A percentile compares a stretch with the other conserved stretches of the same genome.
These are phyloP conservation scores for Neoarius graeffei DNA, from an alignment of 2,113 vertebrate species.

Conservation along the genomic window DNA sequence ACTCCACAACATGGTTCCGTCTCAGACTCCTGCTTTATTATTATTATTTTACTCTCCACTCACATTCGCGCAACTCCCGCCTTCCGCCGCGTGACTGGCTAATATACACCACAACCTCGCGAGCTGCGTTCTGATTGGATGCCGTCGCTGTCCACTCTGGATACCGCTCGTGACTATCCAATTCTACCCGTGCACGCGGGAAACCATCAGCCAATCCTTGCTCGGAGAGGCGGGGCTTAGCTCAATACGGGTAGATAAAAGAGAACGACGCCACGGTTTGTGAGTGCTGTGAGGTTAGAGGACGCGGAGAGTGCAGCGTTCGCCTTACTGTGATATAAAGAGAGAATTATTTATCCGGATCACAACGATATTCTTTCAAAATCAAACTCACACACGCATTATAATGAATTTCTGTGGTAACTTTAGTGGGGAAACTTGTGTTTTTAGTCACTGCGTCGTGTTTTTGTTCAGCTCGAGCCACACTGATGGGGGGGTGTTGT, in stretches of 20 bases:
- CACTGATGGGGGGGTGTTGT: too few relatives aligned
- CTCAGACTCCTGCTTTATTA: background rate
- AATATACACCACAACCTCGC: background rate
- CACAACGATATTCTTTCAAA: background rate
- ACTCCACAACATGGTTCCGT: background rate
- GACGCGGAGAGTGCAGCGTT: background rate
- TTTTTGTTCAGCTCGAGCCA: background rate
- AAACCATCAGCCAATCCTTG: background rate
- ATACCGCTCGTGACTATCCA: background rate
- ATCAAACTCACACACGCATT: background rate
- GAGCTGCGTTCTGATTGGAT: background rate
- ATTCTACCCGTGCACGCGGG: background rate
- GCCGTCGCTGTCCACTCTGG: background rate
- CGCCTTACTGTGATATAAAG: too few relatives aligned
- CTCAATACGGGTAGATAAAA: slow-evolving; percentile 11
- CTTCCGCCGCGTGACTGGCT: background rate
- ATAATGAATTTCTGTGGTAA: background rate
- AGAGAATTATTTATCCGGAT: background rate
- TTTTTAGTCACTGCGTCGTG: background rate
- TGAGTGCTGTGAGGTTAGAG: background rate
- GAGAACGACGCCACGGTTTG: background rate
- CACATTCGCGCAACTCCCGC: background rate
- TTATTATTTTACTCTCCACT: background rate
- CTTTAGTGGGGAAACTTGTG: background rate
- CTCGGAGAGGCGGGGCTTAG: background rate